Conservation (phyloP, 2,113 vertebrate species). For the Rallus limicola region DNA sequence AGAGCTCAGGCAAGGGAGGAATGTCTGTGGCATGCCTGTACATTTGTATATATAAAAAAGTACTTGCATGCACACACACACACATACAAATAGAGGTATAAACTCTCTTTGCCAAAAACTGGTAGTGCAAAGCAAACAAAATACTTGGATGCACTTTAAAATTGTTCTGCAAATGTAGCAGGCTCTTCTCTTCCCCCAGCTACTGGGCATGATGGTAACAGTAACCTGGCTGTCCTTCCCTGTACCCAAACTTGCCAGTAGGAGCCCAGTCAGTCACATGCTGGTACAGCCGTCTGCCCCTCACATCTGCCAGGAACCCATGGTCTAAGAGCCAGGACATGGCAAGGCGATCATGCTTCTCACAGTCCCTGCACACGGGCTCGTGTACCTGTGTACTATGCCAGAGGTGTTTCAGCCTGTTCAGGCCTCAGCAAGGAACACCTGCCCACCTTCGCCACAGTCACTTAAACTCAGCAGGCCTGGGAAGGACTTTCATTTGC, state of each 20-base stretch:
- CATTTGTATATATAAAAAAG: not conserved
- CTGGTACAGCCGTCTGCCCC: not conserved
- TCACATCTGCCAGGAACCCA: not conserved
- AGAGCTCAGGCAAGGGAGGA: not conserved
- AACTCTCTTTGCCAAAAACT: not conserved
- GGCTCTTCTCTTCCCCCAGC: not conserved
- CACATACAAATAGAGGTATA: not conserved
- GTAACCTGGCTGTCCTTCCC: not conserved
- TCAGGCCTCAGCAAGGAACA: not conserved
- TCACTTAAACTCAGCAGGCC: not conserved
- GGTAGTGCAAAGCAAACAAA: not conserved
- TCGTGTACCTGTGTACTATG: not conserved
- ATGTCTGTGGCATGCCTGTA: not conserved
- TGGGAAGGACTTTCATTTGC: not conserved
- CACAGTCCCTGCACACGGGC: not conserved
- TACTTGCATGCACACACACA: rapidly evolving
- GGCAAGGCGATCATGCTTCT: not conserved
- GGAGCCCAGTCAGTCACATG: not conserved
- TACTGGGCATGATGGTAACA: not conserved
- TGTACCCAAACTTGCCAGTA: rapidly evolving
- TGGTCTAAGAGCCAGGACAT: not conserved
- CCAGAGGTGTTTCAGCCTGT: not conserved
- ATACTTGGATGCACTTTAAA: not conserved
- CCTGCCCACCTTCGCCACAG: not conserved
- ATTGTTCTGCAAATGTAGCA: not conserved